Evolutionary conservation across 2,113 vertebrate species (phyloP), one percentile per base, ranked within the genome.

Genomic region (Prionailurus viverrinus): DNA sequence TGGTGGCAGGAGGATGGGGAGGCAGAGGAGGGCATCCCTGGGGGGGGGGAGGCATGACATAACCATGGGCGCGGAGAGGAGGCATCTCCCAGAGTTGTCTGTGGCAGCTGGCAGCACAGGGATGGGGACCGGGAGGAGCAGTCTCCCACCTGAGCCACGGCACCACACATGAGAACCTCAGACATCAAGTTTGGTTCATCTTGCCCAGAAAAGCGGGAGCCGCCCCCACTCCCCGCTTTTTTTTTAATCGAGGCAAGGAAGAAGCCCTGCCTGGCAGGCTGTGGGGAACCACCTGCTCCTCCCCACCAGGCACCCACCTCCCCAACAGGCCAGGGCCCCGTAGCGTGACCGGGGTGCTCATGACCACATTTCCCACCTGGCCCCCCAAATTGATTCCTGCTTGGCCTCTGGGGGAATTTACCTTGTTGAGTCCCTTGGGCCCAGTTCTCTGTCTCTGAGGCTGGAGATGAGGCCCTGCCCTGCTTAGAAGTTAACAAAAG

Each of bases 401-500:
- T 31, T 25, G 66, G 71, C 23, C 11, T 79, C 12, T 48, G 58
- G 29, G 61, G 55, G 15, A n/a, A 25, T 48, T 48, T 4, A 2
- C 5, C 58, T 93, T 12, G 4, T 8, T 7, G 74, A 83, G 31
- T 41, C 61, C 33, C 48, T 6, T 19, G 16, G 53, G 14, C 10
- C 25, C 53, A 19, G 63, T 51, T 93, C 36, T 91, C 61, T 79
- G 89, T 15, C 61, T 81, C 53, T 33, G 66, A 63, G 71, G 12
- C 55, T 81, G 14, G 48, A 65, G 45, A 41, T 21, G 23, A 81
- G 71, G 58, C 18, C 33, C 13, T 68, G 48, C 36, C 53, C 78
- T 66, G 73, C 53, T 31, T 48, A 39, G 69, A 80, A 83, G 48
- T 86, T 89, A 74, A 65, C n/a, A 61, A 78, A 91, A 86, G 71